Evolutionary conservation across 2,888 invertebrate genomes (phyloP).

Genomic region (Morpho helenor): DNA sequence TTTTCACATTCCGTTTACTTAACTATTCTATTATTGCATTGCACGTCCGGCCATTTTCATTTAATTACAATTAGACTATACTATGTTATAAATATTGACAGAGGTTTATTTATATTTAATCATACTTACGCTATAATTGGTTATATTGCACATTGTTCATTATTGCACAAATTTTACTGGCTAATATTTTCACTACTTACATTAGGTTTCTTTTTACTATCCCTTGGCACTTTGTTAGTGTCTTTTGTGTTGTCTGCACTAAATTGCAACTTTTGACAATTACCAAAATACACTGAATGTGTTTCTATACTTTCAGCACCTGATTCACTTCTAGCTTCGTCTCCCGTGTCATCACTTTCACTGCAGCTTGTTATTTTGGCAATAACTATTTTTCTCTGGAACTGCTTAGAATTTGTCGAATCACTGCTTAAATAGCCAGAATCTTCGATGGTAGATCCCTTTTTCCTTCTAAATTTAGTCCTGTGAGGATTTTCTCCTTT

Average conservation of each 20-base stretch:
- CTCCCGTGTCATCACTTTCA: slow-evolving; percentile 89
- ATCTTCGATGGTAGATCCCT: slow-evolving; percentile 80
- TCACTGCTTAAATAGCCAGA: slow-evolving; percentile 93
- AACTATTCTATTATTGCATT: slow-evolving; percentile 67
- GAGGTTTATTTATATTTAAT: slow-evolving; percentile 13
- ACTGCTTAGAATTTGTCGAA: slow-evolving; percentile 80
- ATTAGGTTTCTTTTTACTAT: slow-evolving; percentile 27
- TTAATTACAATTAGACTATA: slow-evolving; percentile 19
- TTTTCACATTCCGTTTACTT: slow-evolving; percentile 12
- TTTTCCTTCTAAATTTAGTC: slow-evolving; percentile 51
- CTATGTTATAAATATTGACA: slow-evolving; percentile 8
- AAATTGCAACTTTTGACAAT: slow-evolving; percentile 76
- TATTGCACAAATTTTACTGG: slow-evolving; percentile 40
- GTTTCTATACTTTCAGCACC: slow-evolving; percentile 93
- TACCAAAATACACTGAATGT: slow-evolving; percentile 91
- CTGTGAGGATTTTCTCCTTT: slow-evolving; percentile 47
- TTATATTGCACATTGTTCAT: slow-evolving; percentile 49
- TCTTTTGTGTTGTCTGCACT: slow-evolving; percentile 36
- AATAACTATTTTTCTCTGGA: slow-evolving; percentile 63
- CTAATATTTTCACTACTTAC: slow-evolving; percentile 17
- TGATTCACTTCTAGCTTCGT: slow-evolving; percentile 91
- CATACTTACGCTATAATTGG: slow-evolving; percentile 5
- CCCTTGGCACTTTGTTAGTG: slow-evolving; percentile 26
- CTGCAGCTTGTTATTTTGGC: slow-evolving; percentile 80
- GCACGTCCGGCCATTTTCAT: slow-evolving; percentile 69